These are phyloP conservation scores for Trichonephila clavata DNA, from an alignment of 1,140 invertebrate genomes.

Conservation along the genomic window DNA sequence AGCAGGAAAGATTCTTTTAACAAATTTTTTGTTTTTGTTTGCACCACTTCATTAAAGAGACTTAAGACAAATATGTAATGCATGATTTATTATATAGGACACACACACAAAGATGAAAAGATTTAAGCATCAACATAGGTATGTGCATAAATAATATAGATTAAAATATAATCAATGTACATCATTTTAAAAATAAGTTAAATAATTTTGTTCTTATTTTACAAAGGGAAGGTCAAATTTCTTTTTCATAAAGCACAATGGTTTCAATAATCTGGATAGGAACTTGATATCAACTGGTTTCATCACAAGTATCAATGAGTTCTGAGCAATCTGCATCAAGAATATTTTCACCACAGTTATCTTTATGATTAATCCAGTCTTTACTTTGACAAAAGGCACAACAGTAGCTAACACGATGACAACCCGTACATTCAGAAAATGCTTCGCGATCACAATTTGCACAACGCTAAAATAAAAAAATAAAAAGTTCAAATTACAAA, in stretches of 20 bases:
- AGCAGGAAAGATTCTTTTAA: too few relatives aligned
- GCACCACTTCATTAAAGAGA: too few relatives aligned
- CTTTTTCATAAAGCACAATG: conserved; percentile 3
- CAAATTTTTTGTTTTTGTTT: too few relatives aligned
- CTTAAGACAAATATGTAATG: too few relatives aligned
- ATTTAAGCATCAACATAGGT: background rate
- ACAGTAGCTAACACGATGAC: conserved; percentile 91
- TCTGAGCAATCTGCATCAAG: conserved; percentile 74
- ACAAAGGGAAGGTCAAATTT: background rate
- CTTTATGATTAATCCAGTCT: conserved; percentile 91
- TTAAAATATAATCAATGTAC: conserved; percentile 19
- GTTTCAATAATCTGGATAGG: background rate
- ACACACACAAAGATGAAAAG: conserved; percentile 2
- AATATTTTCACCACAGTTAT: conserved; percentile 85
- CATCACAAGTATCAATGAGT: conserved; percentile 49
- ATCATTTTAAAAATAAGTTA: conserved; percentile 15
- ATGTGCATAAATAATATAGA: background rate
- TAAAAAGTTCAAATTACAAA: too few relatives aligned
- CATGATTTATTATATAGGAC: background rate
- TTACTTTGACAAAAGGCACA: conserved; percentile 93
- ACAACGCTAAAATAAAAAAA: conserved; percentile 84
- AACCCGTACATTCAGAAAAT: conserved; percentile 91
- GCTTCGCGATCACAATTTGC: conserved; percentile 93
- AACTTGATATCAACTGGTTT: conserved; percentile 48
- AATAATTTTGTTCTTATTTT: conserved; percentile 34